Evolutionary conservation across 1,140 invertebrate genomes (phyloP), one percentile per base, ranked within the genome.

Genomic region (Drosophila teissieri): DNA sequence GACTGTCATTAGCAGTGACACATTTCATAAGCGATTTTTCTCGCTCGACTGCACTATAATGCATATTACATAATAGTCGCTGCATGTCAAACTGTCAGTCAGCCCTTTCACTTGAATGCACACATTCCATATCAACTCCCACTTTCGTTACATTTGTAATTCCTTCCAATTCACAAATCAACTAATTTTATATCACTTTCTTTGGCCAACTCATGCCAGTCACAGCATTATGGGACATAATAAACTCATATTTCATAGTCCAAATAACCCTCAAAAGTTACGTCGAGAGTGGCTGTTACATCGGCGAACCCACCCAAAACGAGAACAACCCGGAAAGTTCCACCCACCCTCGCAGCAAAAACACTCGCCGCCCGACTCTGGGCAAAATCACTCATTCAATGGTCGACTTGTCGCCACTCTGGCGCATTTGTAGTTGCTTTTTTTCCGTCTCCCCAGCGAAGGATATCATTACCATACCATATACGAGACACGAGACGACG

Each of bases 401-500:
- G 73, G 65, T 40, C 65, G 70, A 52, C 46, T 61, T 73, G 84
- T 80, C 84, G 84, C 84, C 84, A 89, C 53, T 73, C 73, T 73
- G 84, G 78, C 84, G 80, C 78, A 57, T 44, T 78, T 67, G 55
- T 49, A 69, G 49, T 64, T 56, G 58, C 54, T 64, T 36, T 62
- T 68, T 44, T 69, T 24, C 65, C 36, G 75, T 69, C 46, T 54
- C 64, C 27, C 49, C 62, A 60, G n/a, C 64, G 53, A 56, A 73
- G 89, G 78, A 91, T 89, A 86, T 91, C 79, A 91, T 91, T 91
- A 91, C 84, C 89, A 91, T 91, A 91, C 84, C 89, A 91, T 83
- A 78, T 48, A 79, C 46, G 65, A 75, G 75, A 7, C 45, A 45
- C 15, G 54, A 67, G 51, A 56, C 31, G 61, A 19, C 48, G 72